Percentiles rank a stretch among this genome's conserved stretches.
Conservation (phyloP, 2,888 invertebrate species). For the Drosophila diplacantha region DNA sequence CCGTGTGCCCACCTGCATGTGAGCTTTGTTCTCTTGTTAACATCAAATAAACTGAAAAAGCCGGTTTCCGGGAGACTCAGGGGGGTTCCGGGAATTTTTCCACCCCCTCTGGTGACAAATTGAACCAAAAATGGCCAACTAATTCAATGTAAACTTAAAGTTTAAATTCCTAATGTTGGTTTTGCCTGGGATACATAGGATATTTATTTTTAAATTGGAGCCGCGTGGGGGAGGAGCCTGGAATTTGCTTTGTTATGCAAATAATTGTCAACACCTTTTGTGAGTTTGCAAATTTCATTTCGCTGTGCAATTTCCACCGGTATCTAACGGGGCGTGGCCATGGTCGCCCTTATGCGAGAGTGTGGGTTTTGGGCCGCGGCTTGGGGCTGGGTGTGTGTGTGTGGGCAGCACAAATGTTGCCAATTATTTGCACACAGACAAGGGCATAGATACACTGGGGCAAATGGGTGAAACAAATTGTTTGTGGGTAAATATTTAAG, state of each 20-base stretch:
- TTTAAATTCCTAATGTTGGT: constrained; percentile 38
- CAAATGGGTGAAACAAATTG: too few relatives aligned
- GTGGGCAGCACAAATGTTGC: constrained; percentile 64
- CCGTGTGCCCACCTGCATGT: constrained; percentile 33
- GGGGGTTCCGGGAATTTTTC: neutral
- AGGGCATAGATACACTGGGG: neutral
- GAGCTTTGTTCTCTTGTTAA: constrained; percentile 20
- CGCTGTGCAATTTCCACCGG: constrained; percentile 53
- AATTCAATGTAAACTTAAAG: constrained; percentile 38
- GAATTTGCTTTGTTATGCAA: constrained; percentile 70
- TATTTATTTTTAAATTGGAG: constrained; percentile 18
- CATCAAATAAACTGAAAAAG: constrained; percentile 38
- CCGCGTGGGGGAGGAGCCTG: neutral
- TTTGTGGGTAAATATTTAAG: too few relatives aligned
- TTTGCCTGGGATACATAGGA: constrained; percentile 14
- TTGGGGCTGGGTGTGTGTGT: constrained; percentile 27
- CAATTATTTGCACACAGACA: constrained; percentile 68
- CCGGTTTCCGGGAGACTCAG: neutral
- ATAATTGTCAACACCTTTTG: constrained; percentile 73
- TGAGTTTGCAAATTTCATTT: constrained; percentile 69
- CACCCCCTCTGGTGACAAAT: constrained; percentile 19
- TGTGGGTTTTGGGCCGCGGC: constrained; percentile 5
- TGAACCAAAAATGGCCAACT: constrained; percentile 13
- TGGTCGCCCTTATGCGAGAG: constrained; percentile 15
- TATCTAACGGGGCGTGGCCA: constrained; percentile 53